phyloP scores from a whole-genome alignment of 2,797 vertebrate species.

The Epinephelus coioides region DNA sequence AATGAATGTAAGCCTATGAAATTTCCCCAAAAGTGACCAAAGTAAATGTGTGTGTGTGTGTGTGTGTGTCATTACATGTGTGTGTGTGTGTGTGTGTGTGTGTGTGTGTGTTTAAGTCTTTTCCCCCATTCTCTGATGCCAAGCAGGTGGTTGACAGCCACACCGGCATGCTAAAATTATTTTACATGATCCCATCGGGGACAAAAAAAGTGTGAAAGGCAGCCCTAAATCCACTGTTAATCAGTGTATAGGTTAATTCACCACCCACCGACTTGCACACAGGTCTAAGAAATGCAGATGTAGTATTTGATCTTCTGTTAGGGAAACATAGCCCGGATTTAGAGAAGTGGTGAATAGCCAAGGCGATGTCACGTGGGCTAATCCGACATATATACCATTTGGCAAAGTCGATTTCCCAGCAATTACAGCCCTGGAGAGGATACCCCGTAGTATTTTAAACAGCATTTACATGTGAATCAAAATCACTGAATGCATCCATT shows the following conservation, averaged over 20 bases:
- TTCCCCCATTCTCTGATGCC: constrained; percentile 37
- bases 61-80: neutral
- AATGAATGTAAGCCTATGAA: too few species aligned
- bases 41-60: too few species aligned
- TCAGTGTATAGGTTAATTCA: constrained; percentile 74
- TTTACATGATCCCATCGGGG: constrained; percentile 49
- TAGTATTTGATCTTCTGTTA: constrained; percentile 65
- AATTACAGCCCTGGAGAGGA: constrained; percentile 56
- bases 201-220: constrained; percentile 49
- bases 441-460: constrained; percentile 58
- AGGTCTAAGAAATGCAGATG: constrained; percentile 66
- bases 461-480: constrained; percentile 85
- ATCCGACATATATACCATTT: constrained; percentile 70
- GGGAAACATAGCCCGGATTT: constrained; percentile 55
- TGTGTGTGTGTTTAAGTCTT: constrained; percentile 32
- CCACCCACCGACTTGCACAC: constrained; percentile 61
- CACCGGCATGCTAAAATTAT: constrained; percentile 37
- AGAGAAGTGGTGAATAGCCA: constrained; percentile 59
- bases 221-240: constrained; percentile 65
- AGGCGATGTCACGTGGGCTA: constrained; percentile 63
- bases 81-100: neutral
- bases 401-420: constrained; percentile 77
- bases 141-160: constrained; percentile 56
- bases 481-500: constrained; percentile 60
- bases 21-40: too few species aligned